Base-by-base conservation (phyloP, 2,888 invertebrate species). In the Dasysyrphus albostriatus region DNA sequence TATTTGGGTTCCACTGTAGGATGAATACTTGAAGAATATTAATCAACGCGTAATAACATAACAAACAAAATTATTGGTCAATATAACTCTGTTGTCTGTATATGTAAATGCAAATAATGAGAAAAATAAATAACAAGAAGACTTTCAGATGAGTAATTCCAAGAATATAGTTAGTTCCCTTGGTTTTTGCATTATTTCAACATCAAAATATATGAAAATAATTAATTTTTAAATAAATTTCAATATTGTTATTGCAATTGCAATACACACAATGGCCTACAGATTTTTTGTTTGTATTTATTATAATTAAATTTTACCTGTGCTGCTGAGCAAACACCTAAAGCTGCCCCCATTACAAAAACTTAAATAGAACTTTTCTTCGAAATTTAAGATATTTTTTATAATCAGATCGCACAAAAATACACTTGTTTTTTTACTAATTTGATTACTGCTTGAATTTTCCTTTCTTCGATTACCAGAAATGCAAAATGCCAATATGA, bases 271-370 rank as follows among this genome's bases (percentile, higher is more conserved):
- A 54, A 24, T 29, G 12, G 14, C 24, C 1, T 24, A 24, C 1
- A 24, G 24, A 24, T 24, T 24, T 69, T 14, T 39, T 16, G 10
- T 56, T 42, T 29, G 42, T 56, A 16, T 47, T 44, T 47, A 16
- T 47, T n/a, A 44, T 39, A 5, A 42, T 42, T 14, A 3, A 19
- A 32, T 83, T 85, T 84, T 85, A 92, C 92, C 91, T 92, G 92
- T 7, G 92, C 92, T n/a, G 91, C 92, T 5, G 92, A 92, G 88
- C 92, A 92, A 65, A 92, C 89, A 82, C 92, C 92, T 72, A 92
- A 89, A 69, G 89, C 91, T 83, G 92, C 92, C 73, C 92, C 92
- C 92, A 92, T 92, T 47, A 9, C 1, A 16, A 47, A 61, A 42
- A 24, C 4, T 12, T 42, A 29, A 19, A 14, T 14, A 14, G 1